Conservation (phyloP, 2,113 vertebrate species). For the Pangasianodon hypophthalmus region DNA sequence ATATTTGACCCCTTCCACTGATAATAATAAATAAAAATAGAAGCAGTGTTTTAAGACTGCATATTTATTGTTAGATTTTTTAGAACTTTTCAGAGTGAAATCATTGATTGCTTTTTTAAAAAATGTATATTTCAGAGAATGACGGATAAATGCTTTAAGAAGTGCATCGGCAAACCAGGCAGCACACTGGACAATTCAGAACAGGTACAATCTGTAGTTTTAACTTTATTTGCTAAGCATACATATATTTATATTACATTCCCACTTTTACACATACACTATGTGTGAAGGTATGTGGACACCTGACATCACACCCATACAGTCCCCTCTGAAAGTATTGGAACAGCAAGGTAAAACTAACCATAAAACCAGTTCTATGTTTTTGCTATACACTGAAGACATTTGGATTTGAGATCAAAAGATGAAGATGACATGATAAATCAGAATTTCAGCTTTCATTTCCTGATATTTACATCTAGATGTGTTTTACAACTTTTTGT, state of each 20-base stretch:
- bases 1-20: not conserved
- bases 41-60: not conserved
- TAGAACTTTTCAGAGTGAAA: not conserved
- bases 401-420: not conserved
- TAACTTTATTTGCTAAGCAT: not conserved
- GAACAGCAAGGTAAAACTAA: not conserved
- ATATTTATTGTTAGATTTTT: not conserved
- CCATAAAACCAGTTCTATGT: not conserved
- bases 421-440: not conserved
- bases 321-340: not conserved
- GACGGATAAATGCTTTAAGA: slow-evolving; percentile 99
- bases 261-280: not conserved
- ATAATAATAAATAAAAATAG: not conserved
- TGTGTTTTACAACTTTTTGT: not conserved
- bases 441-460: not conserved
- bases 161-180: slow-evolving; percentile 96
- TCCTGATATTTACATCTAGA: not conserved
- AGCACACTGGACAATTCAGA: slow-evolving; percentile 92
- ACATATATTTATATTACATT: too few relatives aligned
- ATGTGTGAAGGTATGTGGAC: not conserved
- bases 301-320: not conserved
- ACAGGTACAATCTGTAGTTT: slow-evolving; percentile 76
- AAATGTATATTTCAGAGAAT: slow-evolving; percentile 80
- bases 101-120: not conserved
- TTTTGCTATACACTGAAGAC: not conserved